Base-by-base conservation (phyloP, 1,140 invertebrate species). In the Panulirus ornatus region DNA sequence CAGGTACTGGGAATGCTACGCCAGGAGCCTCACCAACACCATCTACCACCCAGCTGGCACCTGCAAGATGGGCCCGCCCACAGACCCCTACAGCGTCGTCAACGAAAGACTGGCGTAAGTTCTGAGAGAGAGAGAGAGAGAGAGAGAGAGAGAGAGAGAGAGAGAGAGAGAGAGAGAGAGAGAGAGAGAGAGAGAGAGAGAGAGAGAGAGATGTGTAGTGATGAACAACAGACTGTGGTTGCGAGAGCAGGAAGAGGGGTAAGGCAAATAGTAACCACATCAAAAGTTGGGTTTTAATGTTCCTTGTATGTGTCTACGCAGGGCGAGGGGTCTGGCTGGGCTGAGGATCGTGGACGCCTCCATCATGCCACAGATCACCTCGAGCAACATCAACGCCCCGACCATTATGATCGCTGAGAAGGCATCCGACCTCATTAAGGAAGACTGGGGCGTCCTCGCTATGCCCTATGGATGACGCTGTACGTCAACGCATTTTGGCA, bases 11-110 rank as follows among this genome's bases (percentile, higher is more conserved):
- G 93, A 94, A 91, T 96, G 95, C 92, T 95, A 95, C 11, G 94
- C 96, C 6, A 94, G 94, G 79, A 95, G 96, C 44, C 95, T 96
- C 22, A 95, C 95, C 1, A 95, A 95, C 51, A 96, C 96, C 30
- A 93, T 97, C 63, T 96, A 96, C 83, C 97, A 97, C 93, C 93
- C 92, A 1, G 91, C 93, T 0, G 93, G 93, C 1, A 94, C 94
- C 3, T 94, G 94, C 90, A 93, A 93, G 83, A 95, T 94, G 94
- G 94, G 94, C 11, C 91, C 91, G 8, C 90, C 92, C 0, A 78
- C 76, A 8, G 93, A 94, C 76, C 73, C 90, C 0, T 66, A 84
- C 40, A 93, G 94, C 27, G 94, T 95, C 8, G 94, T 95, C 0
- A 94, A 95, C 84, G 92, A 92, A 5, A 86, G 92, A 88, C 92